Evolutionary conservation across 2,797 vertebrate species (phyloP), one percentile per base, ranked within the genome.

Genomic region (Sebastes nivosus): DNA sequence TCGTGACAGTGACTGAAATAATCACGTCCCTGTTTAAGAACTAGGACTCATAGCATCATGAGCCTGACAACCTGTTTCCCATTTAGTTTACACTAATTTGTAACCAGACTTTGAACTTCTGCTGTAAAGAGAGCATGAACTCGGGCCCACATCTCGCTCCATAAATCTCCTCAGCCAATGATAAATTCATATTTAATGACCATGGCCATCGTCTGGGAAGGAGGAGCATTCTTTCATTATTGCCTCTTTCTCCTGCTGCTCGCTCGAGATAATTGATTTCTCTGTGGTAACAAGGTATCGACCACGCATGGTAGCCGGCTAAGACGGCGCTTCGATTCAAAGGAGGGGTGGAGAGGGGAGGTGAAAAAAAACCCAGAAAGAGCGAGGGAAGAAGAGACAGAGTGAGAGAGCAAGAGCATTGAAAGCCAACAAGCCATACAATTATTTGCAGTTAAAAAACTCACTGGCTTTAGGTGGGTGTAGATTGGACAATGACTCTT

Each of bases 281-380:
- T 93, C 94, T 87, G 93, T 93, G 93, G 95, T 94, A 96, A 96
- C 95, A 95, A 95, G 94, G 94, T 96, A 96, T 96, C 94, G 95
- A 96, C 95, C 95, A 94, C 42, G 90, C 88, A 80, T 79, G 87
- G 88, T 86, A 91, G 94, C 91, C 66, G 32, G 92, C 93, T 89
- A 89, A 93, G 94, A 92, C 81, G 85, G 84, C 7, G 67, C 72
- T 89, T 94, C 89, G 87, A 95, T 95, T 94, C 91, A 93, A 89
- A 92, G 86, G 83, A 90, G 90, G 89, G 79, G 85, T 75, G 82
- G 88, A 85, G 82, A 83, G 74, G 61, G 69, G 58, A 59, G 42
- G 34, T 50, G 46, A n/a, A 22, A 61, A 55, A 14, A 27, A 32
- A 68, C 27, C 12, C 11, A 64, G 36, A 69, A 58, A 29, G 75